Base-by-base conservation (phyloP, 2,888 invertebrate species). In the Molorchus minor region DNA sequence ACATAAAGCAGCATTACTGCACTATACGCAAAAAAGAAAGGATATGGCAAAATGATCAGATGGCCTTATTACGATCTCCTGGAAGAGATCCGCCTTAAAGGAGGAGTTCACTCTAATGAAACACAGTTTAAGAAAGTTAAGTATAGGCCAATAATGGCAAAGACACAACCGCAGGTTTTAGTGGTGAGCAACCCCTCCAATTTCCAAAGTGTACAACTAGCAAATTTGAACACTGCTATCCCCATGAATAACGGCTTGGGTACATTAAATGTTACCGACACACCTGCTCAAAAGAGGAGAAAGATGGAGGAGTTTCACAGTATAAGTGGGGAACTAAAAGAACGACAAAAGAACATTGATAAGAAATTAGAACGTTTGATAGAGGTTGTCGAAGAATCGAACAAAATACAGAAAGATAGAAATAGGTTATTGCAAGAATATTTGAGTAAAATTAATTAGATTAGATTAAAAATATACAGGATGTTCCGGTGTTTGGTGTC, bases 21-120 rank as follows among this genome's bases (percentile, higher is more conserved):
- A 13, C 8, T 8, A 7, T 41, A 12, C 19, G 15, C 5, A 41
- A 19, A 12, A 41, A 41, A 41, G 1, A 41, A 16, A 19, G 4
- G 10, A 19, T 10, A 15, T 19, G 16, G 17, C 10, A 41, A n/a
- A 41, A 17, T n/a, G 12, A 17, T 41, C 10, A 41, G 16, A 7
- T 41, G 41, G 41, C 15, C 19, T n/a, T 41, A 10, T n/a, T 41
- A 17, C n/a, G 17, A 19, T n/a, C 15, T 41, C n/a, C 17, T 41
- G 15, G 40, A 40, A 40, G 15, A 40, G 5, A 40, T 40, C 5
- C 8, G 7, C 15, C 1, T 5, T 4, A n/a, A 41, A 17, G 8
- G 41, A 41, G 25, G 25, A 8, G 4, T 25, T 25, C 25, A 25
- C 4, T 4, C 8, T 25, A 25, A 8, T 25, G 25, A 25, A 8